A percentile compares a stretch with the other conserved stretches of the same genome.
Evolutionary conservation across 1,140 invertebrate species (phyloP).

Genomic region (Sesamia nonagrioides): DNA sequence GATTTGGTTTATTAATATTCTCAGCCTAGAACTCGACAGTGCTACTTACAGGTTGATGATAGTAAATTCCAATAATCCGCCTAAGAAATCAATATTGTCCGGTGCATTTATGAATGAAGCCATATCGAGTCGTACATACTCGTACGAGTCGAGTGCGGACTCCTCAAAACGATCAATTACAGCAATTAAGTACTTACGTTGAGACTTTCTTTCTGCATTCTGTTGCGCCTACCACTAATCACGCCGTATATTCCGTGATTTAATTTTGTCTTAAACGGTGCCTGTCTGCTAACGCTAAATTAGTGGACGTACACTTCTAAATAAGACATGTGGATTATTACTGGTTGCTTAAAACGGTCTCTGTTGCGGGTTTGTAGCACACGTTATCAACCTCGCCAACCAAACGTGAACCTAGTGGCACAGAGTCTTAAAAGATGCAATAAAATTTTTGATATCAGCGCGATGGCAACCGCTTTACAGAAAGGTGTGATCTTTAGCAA

Average conservation of each 20-base stretch:
- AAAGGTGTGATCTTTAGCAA: too few species aligned
- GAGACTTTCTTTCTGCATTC: conserved; percentile 39
- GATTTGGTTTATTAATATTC: too few species aligned
- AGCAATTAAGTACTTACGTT: conserved; percentile 10
- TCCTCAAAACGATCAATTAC: conserved; percentile 27
- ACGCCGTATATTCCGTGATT: neutral
- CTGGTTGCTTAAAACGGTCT: too few species aligned
- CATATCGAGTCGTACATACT: neutral
- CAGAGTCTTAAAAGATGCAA: too few species aligned
- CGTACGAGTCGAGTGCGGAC: conserved; percentile 14
- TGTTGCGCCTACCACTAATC: conserved; percentile 31
- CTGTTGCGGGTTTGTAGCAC: too few species aligned
- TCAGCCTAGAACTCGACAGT: too few species aligned
- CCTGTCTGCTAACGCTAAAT: neutral
- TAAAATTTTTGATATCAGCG: too few species aligned
- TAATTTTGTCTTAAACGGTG: neutral
- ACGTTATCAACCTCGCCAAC: too few species aligned
- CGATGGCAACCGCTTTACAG: too few species aligned
- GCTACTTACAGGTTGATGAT: neutral
- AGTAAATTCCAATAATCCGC: neutral
- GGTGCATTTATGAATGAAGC: neutral
- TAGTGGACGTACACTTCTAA: too few species aligned
- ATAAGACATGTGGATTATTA: too few species aligned
- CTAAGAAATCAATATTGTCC: neutral
- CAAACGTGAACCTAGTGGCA: too few species aligned